Conservation (phyloP, 2,888 invertebrate species). For the Hypomecis punctinalis region DNA sequence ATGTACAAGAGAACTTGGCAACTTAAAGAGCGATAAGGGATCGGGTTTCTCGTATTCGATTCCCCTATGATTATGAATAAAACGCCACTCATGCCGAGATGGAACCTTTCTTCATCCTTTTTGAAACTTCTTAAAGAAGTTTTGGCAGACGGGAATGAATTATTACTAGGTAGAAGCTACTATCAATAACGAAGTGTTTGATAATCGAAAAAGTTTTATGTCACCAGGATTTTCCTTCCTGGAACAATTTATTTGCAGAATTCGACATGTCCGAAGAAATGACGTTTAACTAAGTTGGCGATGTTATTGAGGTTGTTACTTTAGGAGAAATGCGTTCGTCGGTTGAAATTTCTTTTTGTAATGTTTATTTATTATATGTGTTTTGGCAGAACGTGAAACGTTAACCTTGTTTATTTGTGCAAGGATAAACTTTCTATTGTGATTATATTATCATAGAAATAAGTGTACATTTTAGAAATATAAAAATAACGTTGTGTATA, state of each 20-base stretch:
- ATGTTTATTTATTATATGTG: not conserved
- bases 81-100: slow-evolving; percentile 61
- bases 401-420: slow-evolving; percentile 48
- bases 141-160: slow-evolving; percentile 68
- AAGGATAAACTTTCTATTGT: slow-evolving; percentile 60
- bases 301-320: not conserved
- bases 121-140: slow-evolving; percentile 65
- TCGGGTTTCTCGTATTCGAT: slow-evolving; percentile 58
- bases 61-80: slow-evolving; percentile 63
- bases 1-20: slow-evolving; percentile 44
- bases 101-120: slow-evolving; percentile 65
- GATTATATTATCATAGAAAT: slow-evolving; percentile 62
- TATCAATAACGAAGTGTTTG: slow-evolving; percentile 73
- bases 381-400: slow-evolving; percentile 55
- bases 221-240: slow-evolving; percentile 54
- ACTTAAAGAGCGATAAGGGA: slow-evolving; percentile 50
- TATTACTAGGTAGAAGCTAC: slow-evolving; percentile 67
- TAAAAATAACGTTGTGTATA: slow-evolving; percentile 57
- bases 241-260: slow-evolving; percentile 39
- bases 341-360: not conserved
- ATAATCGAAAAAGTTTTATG: slow-evolving; percentile 73
- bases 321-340: too few species aligned
- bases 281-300: slow-evolving; percentile 19
- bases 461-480: slow-evolving; percentile 55
- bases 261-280: slow-evolving; percentile 18